Evolutionary conservation across 2,113 vertebrate species (phyloP).

Genomic region (Notechis scutatus): DNA sequence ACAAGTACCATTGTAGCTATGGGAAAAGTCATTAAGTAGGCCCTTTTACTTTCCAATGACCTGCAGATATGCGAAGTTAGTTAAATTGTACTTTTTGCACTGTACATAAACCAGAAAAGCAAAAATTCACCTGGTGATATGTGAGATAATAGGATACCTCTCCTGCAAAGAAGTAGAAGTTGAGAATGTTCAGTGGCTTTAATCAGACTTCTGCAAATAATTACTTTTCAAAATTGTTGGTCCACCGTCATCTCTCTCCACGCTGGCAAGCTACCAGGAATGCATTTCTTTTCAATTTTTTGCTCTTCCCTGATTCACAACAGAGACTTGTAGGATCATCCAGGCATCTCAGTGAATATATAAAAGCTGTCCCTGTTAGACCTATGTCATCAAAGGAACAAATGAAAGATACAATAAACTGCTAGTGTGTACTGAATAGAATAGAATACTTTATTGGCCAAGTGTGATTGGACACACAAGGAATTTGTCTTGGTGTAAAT

Average conservation of each 20-base stretch:
- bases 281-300: not conserved
- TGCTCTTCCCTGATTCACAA: not conserved
- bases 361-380: not conserved
- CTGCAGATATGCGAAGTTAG: conserved; percentile 12
- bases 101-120: not conserved
- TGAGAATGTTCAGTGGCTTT: no score
- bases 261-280: not conserved
- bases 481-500: no score
- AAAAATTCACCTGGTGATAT: not conserved
- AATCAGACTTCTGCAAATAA: not conserved
- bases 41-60: not conserved
- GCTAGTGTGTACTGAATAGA: not conserved
- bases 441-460: no score
- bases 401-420: not conserved
- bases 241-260: not conserved
- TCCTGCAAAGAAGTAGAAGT: not conserved
- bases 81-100: conserved; percentile 22
- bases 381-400: not conserved
- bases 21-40: conserved; percentile 21
- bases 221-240: not conserved
- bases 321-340: not conserved
- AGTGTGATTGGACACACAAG: no score
- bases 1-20: conserved; percentile 6
- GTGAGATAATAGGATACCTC: not conserved
- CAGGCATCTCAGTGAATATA: not conserved